Conservation (phyloP, 1,140 invertebrate genomes). For the Lucilia cuprina region DNA sequence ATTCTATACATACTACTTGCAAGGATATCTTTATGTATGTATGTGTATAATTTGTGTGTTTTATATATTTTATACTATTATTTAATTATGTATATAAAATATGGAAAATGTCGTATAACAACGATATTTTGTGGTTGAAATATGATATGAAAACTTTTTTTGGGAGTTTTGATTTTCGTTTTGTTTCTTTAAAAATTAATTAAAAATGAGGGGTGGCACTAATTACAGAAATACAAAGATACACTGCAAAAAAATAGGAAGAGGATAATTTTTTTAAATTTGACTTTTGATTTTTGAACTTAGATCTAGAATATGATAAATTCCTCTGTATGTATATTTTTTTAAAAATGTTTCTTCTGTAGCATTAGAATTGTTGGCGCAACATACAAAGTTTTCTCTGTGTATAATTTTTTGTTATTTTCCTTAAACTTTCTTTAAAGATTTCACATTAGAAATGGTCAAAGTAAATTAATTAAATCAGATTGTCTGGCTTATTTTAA, state of each 20-base stretch:
- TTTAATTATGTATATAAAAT: not conserved
- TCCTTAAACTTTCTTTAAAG: not conserved
- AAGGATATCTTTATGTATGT: not conserved
- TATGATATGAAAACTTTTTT: not conserved
- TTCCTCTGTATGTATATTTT: no score
- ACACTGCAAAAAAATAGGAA: not conserved
- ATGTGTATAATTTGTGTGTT: not conserved
- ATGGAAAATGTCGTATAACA: not conserved
- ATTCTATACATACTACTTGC: not conserved
- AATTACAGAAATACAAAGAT: not conserved
- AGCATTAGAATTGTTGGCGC: no score
- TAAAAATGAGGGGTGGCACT: not conserved
- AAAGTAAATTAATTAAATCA: slow-evolving; percentile 14
- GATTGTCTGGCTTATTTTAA: not conserved
- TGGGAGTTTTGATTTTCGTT: not conserved
- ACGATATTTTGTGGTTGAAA: not conserved
- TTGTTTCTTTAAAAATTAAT: not conserved
- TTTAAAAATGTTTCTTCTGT: no score
- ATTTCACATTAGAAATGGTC: not conserved
- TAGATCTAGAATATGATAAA: no score
- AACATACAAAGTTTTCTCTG: no score
- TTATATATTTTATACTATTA: not conserved
- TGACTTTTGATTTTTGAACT: no score
- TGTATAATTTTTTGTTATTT: no score
- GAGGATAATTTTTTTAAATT: no score